Base-by-base conservation (phyloP, 2,888 invertebrate genomes). In the Agrypnus murinus region DNA sequence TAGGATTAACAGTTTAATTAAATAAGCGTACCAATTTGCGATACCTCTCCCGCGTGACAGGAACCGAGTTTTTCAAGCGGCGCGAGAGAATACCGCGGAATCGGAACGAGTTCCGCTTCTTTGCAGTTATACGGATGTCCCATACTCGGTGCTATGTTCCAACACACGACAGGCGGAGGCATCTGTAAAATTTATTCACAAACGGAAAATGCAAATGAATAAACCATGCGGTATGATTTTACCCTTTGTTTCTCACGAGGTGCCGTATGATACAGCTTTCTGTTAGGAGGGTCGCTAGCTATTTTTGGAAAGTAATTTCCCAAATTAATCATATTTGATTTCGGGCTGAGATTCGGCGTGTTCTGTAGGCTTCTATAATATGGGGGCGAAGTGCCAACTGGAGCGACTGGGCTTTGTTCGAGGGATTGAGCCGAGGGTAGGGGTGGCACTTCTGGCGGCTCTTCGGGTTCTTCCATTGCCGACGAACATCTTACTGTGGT, bases 131-230 rank as follows among this genome's bases (percentile, higher is more conserved):
- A 90, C 68, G 88, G 84, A 75, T 88, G 88, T 73, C 87, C 88
- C 89, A 89, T 89, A 79, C 89, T 89, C 15, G 90, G 90, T 10
- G 88, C 88, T 55, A 90, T 88, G 82, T 90, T 90, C 90, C 90
- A 90, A 75, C 87, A 86, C 67, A 89, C 87, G 66, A 87, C 84
- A 34, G 90, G 90, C 62, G 89, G 88, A 64, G 88, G 87, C 79
- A 87, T 85, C 89, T 89, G 83, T 46, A 83, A 84, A 75, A 74
- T 71, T 69, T 69, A 55, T 55, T 12, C 53, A 32, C 15, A n/a
- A 5, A 32, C 9, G 53, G 12, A 53, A 46, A 46, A 34, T 34
- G 36, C 25, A 55, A 55, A 55, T 43, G 45, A 48, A 58, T 57
- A 55, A 65, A 46, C 38, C 8, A 32, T 38, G 57, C 31, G 19